Base-by-base conservation (phyloP, 2,888 invertebrate genomes). In the Eutolmus rufibarbis region DNA sequence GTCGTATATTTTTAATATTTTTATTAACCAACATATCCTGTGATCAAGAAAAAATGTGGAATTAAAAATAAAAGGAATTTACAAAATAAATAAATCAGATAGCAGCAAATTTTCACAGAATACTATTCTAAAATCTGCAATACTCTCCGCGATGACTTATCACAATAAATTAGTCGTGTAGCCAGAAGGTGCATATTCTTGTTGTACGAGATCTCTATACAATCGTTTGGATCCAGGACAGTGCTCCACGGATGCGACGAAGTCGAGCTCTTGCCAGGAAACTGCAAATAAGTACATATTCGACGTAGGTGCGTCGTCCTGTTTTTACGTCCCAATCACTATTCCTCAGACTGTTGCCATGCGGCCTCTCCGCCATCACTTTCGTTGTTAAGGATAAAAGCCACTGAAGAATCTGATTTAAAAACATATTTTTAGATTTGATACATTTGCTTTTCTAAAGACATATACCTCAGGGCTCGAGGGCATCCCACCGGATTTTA, bases 361-460 rank as follows among this genome's bases (percentile, higher is more conserved):
- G 93, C 90, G 93, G 93, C 81, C 94, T 94, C 91, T 96, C 95
- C 90, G 95, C 96, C 88, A 96, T 93, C 19, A 96, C 94, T 93
- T 96, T 96, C 9, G 96, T 96, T 1, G 96, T 95, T 43, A 96
- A 92, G 88, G 95, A 95, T 89, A 96, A 92, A 46, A 96, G 93
- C 96, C 96, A 96, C 90, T 96, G 95, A 86, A 96, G 93, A 87
- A 96, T 94, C 95, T 96, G 43, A 12, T 46, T 46, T 14, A 16
- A 46, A 46, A 76, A 19, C 46, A 78, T 23, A 43, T 78, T 43
- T 57, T 9, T 31, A 87, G 34, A 12, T 37, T 40, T 77, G 74
- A n/a, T 19, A 86, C 86, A 31, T 37, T 31, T n/a, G 2, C 0
- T 46, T 56, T 56, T 16, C 1, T 19, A 56, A 1, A 56, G 7